A percentile compares a stretch with the other conserved stretches of the same genome.
Conservation (phyloP, 1,140 invertebrate species). For the Delia radicum region DNA sequence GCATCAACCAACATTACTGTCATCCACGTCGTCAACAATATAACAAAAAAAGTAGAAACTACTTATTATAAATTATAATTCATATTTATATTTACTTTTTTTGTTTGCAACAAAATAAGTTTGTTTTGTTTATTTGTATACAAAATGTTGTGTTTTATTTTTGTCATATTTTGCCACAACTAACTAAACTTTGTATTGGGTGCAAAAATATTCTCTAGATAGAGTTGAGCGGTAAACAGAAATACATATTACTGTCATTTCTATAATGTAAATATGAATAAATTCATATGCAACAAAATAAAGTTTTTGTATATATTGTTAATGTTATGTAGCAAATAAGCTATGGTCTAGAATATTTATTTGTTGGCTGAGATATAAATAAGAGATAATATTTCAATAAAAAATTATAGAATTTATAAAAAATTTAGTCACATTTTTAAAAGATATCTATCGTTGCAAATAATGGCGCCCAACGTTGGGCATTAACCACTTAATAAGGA, state of each 20-base stretch:
- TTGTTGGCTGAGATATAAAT: no score
- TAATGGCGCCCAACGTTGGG: no score
- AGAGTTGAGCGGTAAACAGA: neutral
- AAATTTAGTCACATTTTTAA: no score
- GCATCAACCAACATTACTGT: neutral
- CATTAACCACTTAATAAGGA: no score
- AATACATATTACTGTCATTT: neutral
- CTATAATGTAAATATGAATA: neutral
- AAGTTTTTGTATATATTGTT: no score
- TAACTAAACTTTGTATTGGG: neutral
- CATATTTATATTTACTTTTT: neutral
- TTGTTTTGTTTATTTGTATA: neutral
- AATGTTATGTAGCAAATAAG: no score
- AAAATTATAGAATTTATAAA: no score
- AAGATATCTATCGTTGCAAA: no score
- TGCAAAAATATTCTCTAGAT: neutral
- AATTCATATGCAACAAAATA: neutral
- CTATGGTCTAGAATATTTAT: no score
- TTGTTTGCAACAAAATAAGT: neutral
- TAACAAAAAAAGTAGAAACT: neutral
- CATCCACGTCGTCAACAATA: neutral
- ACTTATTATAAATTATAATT: constrained; percentile 5
- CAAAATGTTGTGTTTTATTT: neutral
- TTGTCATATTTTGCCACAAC: neutral
- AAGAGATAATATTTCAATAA: no score